Conservation (phyloP, 2,113 vertebrate genomes). For the Brachyistius frenatus region DNA sequence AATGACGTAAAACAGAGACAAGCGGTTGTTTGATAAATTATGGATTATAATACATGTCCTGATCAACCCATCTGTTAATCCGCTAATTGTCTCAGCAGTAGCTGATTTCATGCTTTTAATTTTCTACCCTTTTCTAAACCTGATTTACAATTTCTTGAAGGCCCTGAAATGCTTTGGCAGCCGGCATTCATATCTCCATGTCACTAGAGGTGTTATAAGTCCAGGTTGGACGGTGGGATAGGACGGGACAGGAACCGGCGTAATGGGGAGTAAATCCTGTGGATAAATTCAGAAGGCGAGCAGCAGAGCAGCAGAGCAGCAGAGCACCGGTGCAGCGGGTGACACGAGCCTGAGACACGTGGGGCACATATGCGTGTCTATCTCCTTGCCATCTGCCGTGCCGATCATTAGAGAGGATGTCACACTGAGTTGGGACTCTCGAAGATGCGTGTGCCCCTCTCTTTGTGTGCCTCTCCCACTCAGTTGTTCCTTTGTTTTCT, state of each 20-base stretch:
- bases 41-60: too few relatives aligned
- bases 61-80: background rate
- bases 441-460: constrained; percentile 45
- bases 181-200: background rate
- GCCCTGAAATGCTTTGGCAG: too few relatives aligned
- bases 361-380: constrained; percentile 46
- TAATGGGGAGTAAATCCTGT: constrained; percentile 18
- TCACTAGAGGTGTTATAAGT: background rate
- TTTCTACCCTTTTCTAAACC: background rate
- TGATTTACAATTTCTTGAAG: background rate
- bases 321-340: constrained; percentile 45
- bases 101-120: background rate
- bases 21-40: too few relatives aligned
- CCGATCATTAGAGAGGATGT: constrained; percentile 69
- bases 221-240: background rate
- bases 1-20: too few relatives aligned
- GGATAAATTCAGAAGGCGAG: constrained; percentile 41
- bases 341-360: constrained; percentile 39
- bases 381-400: constrained; percentile 73
- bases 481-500: constrained; percentile 57
- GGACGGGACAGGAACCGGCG: background rate
- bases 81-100: background rate
- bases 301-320: background rate
- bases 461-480: constrained; percentile 27
- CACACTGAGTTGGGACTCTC: constrained; percentile 66